These are phyloP conservation scores for Hirtodrosophila histrioides DNA, from an alignment of 2,888 invertebrate genomes.

Conservation along the genomic window DNA sequence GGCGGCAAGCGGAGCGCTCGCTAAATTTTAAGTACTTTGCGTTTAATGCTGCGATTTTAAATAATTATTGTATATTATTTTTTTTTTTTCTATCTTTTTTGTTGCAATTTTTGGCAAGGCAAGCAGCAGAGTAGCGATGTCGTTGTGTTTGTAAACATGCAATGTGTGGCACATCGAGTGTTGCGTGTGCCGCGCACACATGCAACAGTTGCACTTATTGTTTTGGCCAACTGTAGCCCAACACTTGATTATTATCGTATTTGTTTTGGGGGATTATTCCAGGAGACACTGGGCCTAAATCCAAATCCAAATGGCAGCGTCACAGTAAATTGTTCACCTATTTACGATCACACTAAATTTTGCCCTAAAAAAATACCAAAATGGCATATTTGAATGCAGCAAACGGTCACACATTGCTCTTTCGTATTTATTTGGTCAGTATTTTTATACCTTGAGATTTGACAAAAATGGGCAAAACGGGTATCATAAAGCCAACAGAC, in stretches of 20 bases:
- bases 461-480: neutral
- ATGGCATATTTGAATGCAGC: conserved; percentile 3
- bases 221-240: conserved; percentile 23
- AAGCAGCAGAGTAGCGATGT: conserved; percentile 22
- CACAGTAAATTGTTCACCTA: conserved; percentile 60
- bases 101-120: conserved; percentile 54
- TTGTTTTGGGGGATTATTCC: conserved; percentile 42
- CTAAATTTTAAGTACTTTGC: conserved; percentile 16
- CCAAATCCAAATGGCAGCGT: conserved; percentile 60
- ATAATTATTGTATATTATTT: conserved; percentile 5
- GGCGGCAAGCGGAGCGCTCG: neutral
- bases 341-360: conserved; percentile 57
- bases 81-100: conserved; percentile 26
- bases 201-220: conserved; percentile 50
- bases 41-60: conserved; percentile 1
- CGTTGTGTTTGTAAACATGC: conserved; percentile 64
- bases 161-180: conserved; percentile 60
- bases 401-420: conserved; percentile 34
- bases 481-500: no score
- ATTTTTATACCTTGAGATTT: conserved; percentile 1
- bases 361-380: conserved; percentile 42
- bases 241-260: conserved; percentile 29
- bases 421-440: conserved; percentile 10
- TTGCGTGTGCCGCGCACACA: conserved; percentile 40
- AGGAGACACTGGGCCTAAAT: conserved; percentile 48